phyloP scores from a whole-genome alignment of 2,113 vertebrate species.

The Bos taurus region ARS-UCD2.0 NC_037349.1:17644501-17645000 shows the following conservation, averaged over 20 bases:
- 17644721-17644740: neutral
- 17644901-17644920: neutral
- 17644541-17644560: neutral
- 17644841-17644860: neutral
- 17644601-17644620: neutral
- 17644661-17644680: neutral
- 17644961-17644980: neutral
- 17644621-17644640: neutral
- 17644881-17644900: neutral
- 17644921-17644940: slow-evolving; percentile 31
- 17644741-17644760: slow-evolving; percentile 23
- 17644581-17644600: neutral
- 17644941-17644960: neutral
- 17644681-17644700: neutral
- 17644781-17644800: slow-evolving; percentile 26
- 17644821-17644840: neutral
- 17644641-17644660: neutral
- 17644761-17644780: neutral
- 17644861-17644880: neutral
- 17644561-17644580: neutral
- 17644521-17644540: neutral
- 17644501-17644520: neutral
- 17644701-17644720: neutral
- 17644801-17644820: neutral
- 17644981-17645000: slow-evolving; percentile 29